These are phyloP conservation scores for Nudaria mundana DNA, from an alignment of 2,888 invertebrate genomes.

Conservation along the genomic window DNA sequence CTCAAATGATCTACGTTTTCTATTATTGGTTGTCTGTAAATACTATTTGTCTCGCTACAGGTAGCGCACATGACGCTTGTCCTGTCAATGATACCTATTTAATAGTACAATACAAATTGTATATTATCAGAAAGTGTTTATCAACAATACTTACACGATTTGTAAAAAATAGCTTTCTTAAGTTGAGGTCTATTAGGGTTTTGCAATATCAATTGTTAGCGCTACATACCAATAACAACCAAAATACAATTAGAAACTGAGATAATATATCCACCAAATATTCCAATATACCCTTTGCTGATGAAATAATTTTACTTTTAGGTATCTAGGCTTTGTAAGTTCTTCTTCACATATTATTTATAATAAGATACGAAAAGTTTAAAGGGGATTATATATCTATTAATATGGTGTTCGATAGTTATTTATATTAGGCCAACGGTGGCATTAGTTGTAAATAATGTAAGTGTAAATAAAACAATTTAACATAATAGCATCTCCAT, in stretches of 20 bases:
- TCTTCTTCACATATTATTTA: no score
- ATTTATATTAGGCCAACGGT: slow-evolving; percentile 19
- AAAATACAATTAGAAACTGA: no score
- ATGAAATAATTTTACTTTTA: no score
- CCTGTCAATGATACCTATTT: slow-evolving; percentile 14
- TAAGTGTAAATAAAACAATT: slow-evolving; percentile 23
- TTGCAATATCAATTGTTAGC: no score
- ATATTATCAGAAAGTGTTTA: slow-evolving; percentile 13
- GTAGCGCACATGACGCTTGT: slow-evolving; percentile 15
- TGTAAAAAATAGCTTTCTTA: no score
- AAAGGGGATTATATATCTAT: background rate
- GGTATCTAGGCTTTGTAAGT: no score
- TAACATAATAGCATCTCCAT: background rate
- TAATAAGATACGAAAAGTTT: no score
- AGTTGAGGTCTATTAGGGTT: no score
- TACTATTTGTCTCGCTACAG: slow-evolving; percentile 25
- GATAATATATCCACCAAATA: no score
- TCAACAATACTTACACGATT: slow-evolving; percentile 6
- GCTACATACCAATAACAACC: no score
- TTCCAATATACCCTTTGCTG: no score
- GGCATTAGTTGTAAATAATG: slow-evolving; percentile 39
- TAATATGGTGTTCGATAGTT: slow-evolving; percentile 3
- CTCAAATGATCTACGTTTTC: slow-evolving; percentile 31
- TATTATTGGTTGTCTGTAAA: slow-evolving; percentile 31
- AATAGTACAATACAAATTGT: slow-evolving; percentile 8